Percentiles rank a stretch among this genome's conserved stretches.
Evolutionary conservation across 2,113 vertebrate species (phyloP).

Genomic region (Bungarus multicinctus): DNA sequence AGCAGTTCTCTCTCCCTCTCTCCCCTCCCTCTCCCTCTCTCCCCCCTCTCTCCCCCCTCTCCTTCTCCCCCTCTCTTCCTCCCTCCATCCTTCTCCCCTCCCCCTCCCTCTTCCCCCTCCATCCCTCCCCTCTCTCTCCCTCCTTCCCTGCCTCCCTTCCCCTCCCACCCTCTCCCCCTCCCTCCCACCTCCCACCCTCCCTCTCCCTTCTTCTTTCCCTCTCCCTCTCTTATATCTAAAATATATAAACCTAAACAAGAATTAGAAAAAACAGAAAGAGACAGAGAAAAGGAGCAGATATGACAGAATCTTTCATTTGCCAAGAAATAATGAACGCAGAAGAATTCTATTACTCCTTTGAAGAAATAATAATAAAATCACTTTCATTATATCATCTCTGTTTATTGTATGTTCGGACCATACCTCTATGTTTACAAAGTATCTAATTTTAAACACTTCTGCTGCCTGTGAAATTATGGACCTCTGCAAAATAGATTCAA

Average conservation of each 20-base stretch:
- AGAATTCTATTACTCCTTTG: neutral
- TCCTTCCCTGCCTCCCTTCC: neutral
- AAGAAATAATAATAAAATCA: neutral
- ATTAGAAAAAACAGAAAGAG: neutral
- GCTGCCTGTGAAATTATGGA: accelerated
- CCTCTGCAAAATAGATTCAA: neutral
- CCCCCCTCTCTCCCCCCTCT: accelerated
- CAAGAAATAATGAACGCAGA: neutral
- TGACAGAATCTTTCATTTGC: neutral
- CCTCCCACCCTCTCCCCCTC: neutral
- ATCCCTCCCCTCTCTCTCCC: neutral
- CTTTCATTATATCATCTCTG: neutral
- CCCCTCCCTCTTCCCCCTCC: no score
- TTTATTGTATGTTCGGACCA: neutral
- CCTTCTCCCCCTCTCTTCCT: no score
- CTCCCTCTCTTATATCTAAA: neutral
- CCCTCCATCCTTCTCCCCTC: no score
- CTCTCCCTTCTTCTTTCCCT: neutral
- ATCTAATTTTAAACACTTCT: neutral
- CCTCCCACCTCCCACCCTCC: no score
- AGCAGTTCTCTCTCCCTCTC: neutral
- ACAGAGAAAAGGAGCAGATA: neutral
- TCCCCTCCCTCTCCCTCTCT: no score
- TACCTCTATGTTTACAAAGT: neutral
- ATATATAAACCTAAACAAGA: neutral